Base-by-base conservation (phyloP, 2,888 invertebrate genomes). In the Chrysolina haemoptera region DNA sequence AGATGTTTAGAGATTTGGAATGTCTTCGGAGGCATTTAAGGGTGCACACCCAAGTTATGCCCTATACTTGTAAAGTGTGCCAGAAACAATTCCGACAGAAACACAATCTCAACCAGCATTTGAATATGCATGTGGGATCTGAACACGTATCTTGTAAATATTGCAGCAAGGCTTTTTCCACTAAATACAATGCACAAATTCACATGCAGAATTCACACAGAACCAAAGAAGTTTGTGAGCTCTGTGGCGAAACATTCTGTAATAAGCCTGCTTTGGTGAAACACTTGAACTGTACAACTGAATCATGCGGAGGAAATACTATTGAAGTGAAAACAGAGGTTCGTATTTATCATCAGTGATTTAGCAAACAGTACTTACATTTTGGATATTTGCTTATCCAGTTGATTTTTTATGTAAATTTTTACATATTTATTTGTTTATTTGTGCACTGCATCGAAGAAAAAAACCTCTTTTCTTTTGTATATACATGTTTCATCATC, bases 151-250 rank as follows among this genome's bases (percentile, higher is more conserved):
- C 68, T 27, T 77, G 77, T 50, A 53, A 41, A 50, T 41, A 67
- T 18, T 77, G 77, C 43, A 53, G 65, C 4, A 78, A 76, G 66
- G 63, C 64, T 3, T 65, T 76, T 14, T 78, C 78, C 4, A 76
- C 78, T 11, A 76, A 74, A 50, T 78, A 74, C 40, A 78, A 78
- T 50, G 53, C 76, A 6, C 74, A 78, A 41, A 62, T 78, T 48
- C 77, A 77, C 43, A 43, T 78, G 72, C 27, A 65, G 4, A 70
- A 73, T 22, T 48, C 66, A 1, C 73, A 73, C 53, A 41, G 16
- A 14, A 59, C 65, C 35, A 73, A 70, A 63, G 53, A 64, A 8
- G 41, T 48, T 14, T 73, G 73, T 43, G 73, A 73, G 16, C 35
- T 73, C 27, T 73, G 73, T 53, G 73, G 70, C 9, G 63, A 70